Base-by-base conservation (phyloP, 2,888 invertebrate species). In the Callosobruchus maculatus region DNA sequence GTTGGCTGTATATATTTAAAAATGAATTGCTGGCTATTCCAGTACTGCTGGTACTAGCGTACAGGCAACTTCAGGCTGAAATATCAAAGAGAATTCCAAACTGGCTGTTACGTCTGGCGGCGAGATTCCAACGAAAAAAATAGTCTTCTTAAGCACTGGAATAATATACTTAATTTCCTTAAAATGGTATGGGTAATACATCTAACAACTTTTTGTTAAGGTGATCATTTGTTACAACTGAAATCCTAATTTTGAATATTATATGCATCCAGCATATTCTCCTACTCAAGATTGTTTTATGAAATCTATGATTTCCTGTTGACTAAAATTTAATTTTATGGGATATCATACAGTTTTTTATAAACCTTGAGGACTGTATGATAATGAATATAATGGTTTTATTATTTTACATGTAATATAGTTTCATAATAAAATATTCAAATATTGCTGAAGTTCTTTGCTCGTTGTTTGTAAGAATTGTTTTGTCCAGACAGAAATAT, bases 1-100 rank as follows among this genome's bases (percentile, higher is more conserved):
- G 93, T 85, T 95, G 95, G 91, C 89, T 95, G 66, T 95, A 95
- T 86, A 87, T 95, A 74, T 95, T 95, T 83, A 93, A 93, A 82
- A 94, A 94, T 83, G 94, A 94, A 83, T 89, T 93, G 78, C 89
- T 94, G 71, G 94, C 94, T n/a, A 89, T 95, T 80, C 95, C 95
- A 49, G 91, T 95, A 80, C 89, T 95, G 76, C 89, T 92, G 68
- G 88, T 95, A 1, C 91, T 95, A 85, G 91, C 94, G 71, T 95
- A 94, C 85, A 90, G 95, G 74, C 94, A 94, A 84, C 85, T 95
- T 77, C 91, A 93, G 83, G 91, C 93, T 83, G 92, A 92, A 74
- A 85, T 94, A 26, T 75, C 72, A 66, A 83, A 80, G 75, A 74
- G 80, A 74, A 82, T 83, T 73, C 84, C 84, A 5, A 78, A 75